These are phyloP conservation scores for Fabriciana adippe DNA, from an alignment of 2,888 invertebrate species.

Conservation along the genomic window DNA sequence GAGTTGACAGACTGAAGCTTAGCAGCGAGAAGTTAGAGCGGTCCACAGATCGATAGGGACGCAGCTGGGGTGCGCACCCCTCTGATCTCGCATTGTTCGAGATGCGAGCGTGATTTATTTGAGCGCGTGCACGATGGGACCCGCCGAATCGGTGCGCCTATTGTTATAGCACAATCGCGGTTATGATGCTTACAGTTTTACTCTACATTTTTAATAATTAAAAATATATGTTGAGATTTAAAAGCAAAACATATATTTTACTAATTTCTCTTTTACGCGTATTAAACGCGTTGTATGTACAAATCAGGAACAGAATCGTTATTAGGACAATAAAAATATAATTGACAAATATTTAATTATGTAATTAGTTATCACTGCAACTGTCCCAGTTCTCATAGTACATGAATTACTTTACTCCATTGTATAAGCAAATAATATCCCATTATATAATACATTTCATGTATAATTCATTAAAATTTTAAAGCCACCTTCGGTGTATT, in stretches of 20 bases:
- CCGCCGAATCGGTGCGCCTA: slow-evolving; percentile 38
- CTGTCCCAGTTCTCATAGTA: no score
- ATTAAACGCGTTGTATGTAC: no score
- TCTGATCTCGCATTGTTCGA: slow-evolving; percentile 77
- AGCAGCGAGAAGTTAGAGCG: slow-evolving; percentile 58
- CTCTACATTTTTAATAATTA: slow-evolving; percentile 10
- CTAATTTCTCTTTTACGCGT: no score
- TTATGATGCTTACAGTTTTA: slow-evolving; percentile 27
- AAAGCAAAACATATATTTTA: background rate
- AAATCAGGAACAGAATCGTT: no score
- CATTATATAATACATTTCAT: no score
- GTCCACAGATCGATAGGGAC: slow-evolving; percentile 79
- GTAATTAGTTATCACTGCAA: no score
- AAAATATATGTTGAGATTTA: background rate
- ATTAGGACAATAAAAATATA: no score
- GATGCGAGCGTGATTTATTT: slow-evolving; percentile 72
- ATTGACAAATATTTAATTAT: no score
- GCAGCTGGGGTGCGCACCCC: slow-evolving; percentile 82
- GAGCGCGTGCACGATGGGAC: slow-evolving; percentile 49
- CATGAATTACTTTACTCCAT: no score
- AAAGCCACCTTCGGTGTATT: no score
- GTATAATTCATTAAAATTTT: no score
- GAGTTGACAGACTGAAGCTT: slow-evolving; percentile 67
- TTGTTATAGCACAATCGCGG: slow-evolving; percentile 33
- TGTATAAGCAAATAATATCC: no score